Evolutionary conservation across 2,797 vertebrate genomes (phyloP).

Genomic region (Naso thynnoides): DNA sequence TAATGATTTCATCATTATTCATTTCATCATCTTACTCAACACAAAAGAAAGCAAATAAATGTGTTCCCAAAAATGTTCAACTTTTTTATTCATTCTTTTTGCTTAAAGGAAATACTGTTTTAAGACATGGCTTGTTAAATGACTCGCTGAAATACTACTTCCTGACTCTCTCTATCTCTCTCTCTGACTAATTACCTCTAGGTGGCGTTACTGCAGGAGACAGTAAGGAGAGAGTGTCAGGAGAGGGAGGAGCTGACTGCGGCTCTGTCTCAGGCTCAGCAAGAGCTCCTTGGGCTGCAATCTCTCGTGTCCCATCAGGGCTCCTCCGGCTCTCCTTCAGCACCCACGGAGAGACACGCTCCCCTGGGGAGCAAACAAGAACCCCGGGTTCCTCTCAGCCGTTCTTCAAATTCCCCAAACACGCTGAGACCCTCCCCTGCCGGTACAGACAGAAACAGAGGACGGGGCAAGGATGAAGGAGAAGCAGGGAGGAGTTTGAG

Average conservation of each 20-base stretch:
- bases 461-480: slow-evolving; percentile 25
- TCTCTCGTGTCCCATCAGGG: slow-evolving; percentile 34
- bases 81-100: not conserved
- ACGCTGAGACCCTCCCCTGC: slow-evolving; percentile 59
- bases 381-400: slow-evolving; percentile 50
- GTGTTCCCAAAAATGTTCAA: not conserved
- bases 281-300: slow-evolving; percentile 84
- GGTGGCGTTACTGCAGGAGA: slow-evolving; percentile 91
- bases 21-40: not conserved
- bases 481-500: slow-evolving; percentile 27
- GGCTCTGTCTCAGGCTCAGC: slow-evolving; percentile 85
- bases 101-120: not conserved
- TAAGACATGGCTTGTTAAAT: not conserved
- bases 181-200: slow-evolving; percentile 60
- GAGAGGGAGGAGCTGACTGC: slow-evolving; percentile 92
- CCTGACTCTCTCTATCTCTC: not conserved
- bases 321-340: slow-evolving; percentile 47
- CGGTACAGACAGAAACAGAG: slow-evolving; percentile 28
- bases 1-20: not conserved
- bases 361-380: slow-evolving; percentile 9
- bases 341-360: slow-evolving; percentile 26
- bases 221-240: slow-evolving; percentile 90
- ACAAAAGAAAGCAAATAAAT: not conserved
- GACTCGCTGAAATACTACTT: not conserved
- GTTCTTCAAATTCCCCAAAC: slow-evolving; percentile 62